Evolutionary conservation across 2,888 invertebrate genomes (phyloP), one percentile per base, ranked within the genome.

Genomic region (Acronicta leporina): DNA sequence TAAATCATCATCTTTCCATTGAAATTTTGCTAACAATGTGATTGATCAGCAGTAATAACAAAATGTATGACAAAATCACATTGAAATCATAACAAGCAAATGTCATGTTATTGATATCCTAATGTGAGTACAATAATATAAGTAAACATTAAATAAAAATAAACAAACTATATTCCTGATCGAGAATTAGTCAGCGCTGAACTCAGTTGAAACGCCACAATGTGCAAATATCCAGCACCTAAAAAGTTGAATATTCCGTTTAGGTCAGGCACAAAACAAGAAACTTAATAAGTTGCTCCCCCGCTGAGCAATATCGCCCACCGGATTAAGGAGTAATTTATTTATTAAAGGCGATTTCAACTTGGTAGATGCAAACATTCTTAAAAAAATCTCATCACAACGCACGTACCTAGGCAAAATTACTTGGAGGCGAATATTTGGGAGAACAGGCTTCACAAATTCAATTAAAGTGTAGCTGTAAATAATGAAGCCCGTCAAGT

Each of bases 241-340:
- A 54, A 73, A 71, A 77, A 82, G 75, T 75, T 77, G 67, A 81
- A 74, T 74, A 73, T 71, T 68, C 56, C 41, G 60, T 72, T 79
- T 77, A 75, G 70, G 75, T 71, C 68, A 68, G 74, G 79, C 73
- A 77, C 80, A 78, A 83, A 86, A 80, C 77, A 71, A 81, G 79
- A 83, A 76, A 81, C 62, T 81, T 81, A 82, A 84, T 85, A 82
- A 85, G 69, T 69, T 72, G 66, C 74, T 74, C 80, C 76, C 85
- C 84, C 80, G 80, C 84, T 56, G 83, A 71, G 83, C 78, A 74
- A 78, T 75, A 73, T 79, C 82, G 78, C 86, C 85, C 80, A 85
- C 85, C 73, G 76, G 60, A 69, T 73, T 68, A 71, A 65, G 70
- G 65, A 79, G 75, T 75, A 68, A 78, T 79, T 82, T 75, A 77